Evolutionary conservation across 2,888 invertebrate species (phyloP), one percentile per base, ranked within the genome.

Genomic region (Thyatira batis): DNA sequence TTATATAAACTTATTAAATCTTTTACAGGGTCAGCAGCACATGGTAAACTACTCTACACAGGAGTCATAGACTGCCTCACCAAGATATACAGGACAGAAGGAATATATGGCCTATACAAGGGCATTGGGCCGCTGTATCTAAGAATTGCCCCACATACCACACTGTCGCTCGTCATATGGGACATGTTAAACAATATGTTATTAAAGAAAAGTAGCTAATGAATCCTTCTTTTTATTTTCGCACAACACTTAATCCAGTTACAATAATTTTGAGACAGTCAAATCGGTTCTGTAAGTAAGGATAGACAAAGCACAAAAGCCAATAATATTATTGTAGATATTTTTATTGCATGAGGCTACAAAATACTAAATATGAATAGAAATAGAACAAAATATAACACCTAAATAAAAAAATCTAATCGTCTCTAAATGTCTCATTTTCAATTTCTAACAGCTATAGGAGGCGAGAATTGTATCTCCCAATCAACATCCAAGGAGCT

Each of bases 31-130:
- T 92, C 95, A 0, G 94, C 94, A 69, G 73, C 87, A 11, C 82
- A 87, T 49, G 95, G 95, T 71, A 95, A 95, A 20, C 74, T 93
- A 0, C 80, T 95, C 0, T 98, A 98, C 85, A 93, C 85, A 3
- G 95, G 95, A 48, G 93, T 97, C 11, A 60, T 94, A 1, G 97
- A 98, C 82, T 97, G 97, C 73, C 92, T 96, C 27, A 66, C 87
- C 1, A 97, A 97, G 87, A 96, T 96, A 57, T 94, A 94, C 68
- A 92, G 85, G 74, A 94, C 93, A 1, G 98, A 98, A 92, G 97
- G 98, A 0, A 51, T 96, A 1, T 92, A 93, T 69, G 96, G 96
- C 0, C 92, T 96, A 28, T 97, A 96, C 80, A 97, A 97, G 84
- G 97, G 96, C 3, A 92, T 95, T 69, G 93, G 95, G 8, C 96